Evolutionary conservation across 2,113 vertebrate species (phyloP), one percentile per base, ranked within the genome.

Genomic region (Antidorcas marsupialis): DNA sequence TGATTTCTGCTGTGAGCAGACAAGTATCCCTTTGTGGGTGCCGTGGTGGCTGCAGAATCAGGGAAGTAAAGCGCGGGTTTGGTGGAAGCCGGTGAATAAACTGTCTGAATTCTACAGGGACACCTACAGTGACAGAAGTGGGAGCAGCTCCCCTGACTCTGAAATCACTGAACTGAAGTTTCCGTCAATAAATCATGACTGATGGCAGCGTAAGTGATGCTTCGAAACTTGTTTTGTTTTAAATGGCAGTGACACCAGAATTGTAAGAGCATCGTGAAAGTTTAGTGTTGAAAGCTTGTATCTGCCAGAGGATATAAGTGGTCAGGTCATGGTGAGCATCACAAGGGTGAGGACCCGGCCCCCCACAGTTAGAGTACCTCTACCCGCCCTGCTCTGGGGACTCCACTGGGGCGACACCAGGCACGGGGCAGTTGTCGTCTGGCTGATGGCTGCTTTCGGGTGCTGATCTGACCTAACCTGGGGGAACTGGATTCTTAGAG

Each of bases 151-250:
- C 0, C 99, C 99, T 0, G 99, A 99, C 98, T 98, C 99, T 0
- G 99, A 99, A 97, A 99, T 99, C 28, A 99, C 99, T 0, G 99
- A 99, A 57, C 94, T 99, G 78, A 99, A 99, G 96, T 98, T 99
- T 39, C 99, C 99, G 3, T 97, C 99, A 17, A 98, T 98, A 92
- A 99, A 99, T 62, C 99, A 99, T 0, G 99, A 99, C 90, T 99
- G 98, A 99, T 85, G 98, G 98, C 98, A 98, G 98, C 0, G 95
- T 76, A 89, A 96, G 83, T 98, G 79, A 23, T 86, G 4, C 28
- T 64, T 95, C 19, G 55, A 92, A 89, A 45, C 15, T 93, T 55
- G 23, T 30, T 15, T 3, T 52, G 19, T 33, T 93, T 76, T 76
- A 45, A 71, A 13, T 52, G 89, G 45, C n/a, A 12, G 17, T 27